Evolutionary conservation across 2,797 vertebrate genomes (phyloP), one percentile per base, ranked within the genome.

Genomic region (Dermochelys coriacea): DNA sequence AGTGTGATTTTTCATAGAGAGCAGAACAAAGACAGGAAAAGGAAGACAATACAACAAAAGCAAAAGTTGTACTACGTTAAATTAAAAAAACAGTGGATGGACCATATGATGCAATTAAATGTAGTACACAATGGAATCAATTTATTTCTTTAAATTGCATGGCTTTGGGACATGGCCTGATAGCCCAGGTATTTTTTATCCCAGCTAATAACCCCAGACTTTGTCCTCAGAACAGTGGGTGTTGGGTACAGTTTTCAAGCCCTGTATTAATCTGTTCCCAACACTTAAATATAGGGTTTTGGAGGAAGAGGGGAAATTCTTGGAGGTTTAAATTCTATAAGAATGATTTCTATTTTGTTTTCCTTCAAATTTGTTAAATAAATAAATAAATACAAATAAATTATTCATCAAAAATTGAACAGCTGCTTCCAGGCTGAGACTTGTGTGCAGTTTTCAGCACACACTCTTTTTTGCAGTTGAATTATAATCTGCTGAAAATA

Each of bases 401-500:
- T 80, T 92, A 87, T 52, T 91, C 92, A 75, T 50, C 90, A 94
- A 80, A 68, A 94, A 92, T 92, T 92, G 51, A 93, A 77, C 95
- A 95, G 84, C n/a, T 92, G 16, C 84, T 96, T 93, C 75, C 52
- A 71, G 57, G 34, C 57, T 94, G 85, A 95, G 83, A 83, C 41
- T 88, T 51, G 34, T 71, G 41, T 91, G 64, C 80, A 78, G 79
- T 91, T 95, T 93, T 83, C 50, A 87, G 50, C 68, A 54, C 91
- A 95, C 93, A 88, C 47, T 55, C 37, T 5, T 89, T 97, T 97
- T 95, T 95, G 94, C 92, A 87, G 16, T 79, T 94, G 85, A 45
- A 18, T 88, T 95, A 79, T 96, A 96, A 97, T 97, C 90, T 93
- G 84, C 86, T 83, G 89, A 88, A 97, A 97, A 94, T 78, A 92